phyloP scores from a whole-genome alignment of 64 coral and sea anemone species.

The Pachyseris speciosa region DNA sequence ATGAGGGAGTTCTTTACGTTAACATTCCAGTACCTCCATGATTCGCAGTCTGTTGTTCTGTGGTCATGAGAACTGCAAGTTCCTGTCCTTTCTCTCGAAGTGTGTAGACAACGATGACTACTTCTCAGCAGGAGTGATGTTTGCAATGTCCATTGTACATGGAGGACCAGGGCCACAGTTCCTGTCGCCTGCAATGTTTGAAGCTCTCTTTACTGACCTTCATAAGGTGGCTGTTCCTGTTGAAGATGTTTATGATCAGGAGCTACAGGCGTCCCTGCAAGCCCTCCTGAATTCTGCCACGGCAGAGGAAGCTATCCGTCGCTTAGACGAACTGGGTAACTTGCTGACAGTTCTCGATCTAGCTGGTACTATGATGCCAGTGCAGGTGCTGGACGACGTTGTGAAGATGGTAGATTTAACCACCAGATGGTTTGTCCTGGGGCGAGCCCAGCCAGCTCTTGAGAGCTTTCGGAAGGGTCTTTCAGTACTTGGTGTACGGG shows the following conservation, averaged over 20 bases:
- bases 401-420: constrained; percentile 42
- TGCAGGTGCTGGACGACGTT: constrained; percentile 49
- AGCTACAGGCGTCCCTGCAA: constrained; percentile 53
- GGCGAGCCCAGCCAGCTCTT: constrained; percentile 20
- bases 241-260: constrained; percentile 71
- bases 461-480: constrained; percentile 62
- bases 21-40: constrained; percentile 45
- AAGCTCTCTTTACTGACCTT: constrained; percentile 31
- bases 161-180: constrained; percentile 39
- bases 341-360: constrained; percentile 41
- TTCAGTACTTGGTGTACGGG: constrained; percentile 47
- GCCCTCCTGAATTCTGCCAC: too few species aligned
- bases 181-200: constrained; percentile 21
- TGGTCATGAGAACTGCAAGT: too few species aligned
- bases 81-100: too few species aligned
- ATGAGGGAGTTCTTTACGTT: too few species aligned
- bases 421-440: too few species aligned
- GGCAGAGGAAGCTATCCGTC: constrained; percentile 37
- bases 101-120: too few species aligned
- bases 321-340: constrained; percentile 12
- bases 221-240: constrained; percentile 8
- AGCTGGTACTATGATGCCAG: constrained; percentile 63
- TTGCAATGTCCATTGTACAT: too few species aligned
- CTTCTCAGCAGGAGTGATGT: too few species aligned
- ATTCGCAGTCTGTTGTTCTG: constrained; percentile 47